phyloP scores from a whole-genome alignment of 2,797 vertebrate species.

The Pseudomugil gertrudae region DNA sequence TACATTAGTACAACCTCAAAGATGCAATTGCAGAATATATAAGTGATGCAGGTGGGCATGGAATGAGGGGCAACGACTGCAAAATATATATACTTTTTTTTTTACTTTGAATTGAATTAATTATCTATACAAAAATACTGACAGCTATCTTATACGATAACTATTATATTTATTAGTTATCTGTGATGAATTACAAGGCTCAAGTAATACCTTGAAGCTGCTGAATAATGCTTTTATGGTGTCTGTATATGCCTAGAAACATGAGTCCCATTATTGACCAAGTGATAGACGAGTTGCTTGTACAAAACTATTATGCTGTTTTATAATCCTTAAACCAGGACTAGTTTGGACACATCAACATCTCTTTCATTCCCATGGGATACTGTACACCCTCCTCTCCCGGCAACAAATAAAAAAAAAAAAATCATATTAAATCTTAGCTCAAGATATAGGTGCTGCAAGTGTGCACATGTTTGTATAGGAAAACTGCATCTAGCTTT shows the following conservation, averaged over 20 bases:
- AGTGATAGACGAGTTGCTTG: constrained; percentile 13
- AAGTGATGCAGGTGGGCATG: constrained; percentile 38
- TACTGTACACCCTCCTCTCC: constrained; percentile 22
- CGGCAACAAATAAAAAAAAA: constrained; percentile 33
- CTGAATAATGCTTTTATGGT: background rate
- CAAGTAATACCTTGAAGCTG: background rate
- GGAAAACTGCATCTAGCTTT: constrained; percentile 44
- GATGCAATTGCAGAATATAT: constrained; percentile 41
- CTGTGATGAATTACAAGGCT: background rate
- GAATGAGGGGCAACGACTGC: constrained; percentile 22
- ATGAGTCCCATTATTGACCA: background rate
- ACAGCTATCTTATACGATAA: too few relatives aligned
- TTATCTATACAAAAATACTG: constrained; percentile 4
- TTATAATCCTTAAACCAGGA: constrained; percentile 33
- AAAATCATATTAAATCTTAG: constrained; percentile 35
- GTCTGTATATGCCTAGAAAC: background rate
- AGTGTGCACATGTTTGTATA: constrained; percentile 18
- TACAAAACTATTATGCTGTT: constrained; percentile 21
- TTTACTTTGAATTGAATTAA: constrained; percentile 23
- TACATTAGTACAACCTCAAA: constrained; percentile 65
- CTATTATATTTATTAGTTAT: constrained; percentile 2
- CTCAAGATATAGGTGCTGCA: constrained; percentile 9
- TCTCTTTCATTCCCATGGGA: constrained; percentile 19
- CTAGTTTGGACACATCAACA: constrained; percentile 34
- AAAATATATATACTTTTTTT: constrained; percentile 20